A percentile compares a stretch with the other conserved stretches of the same genome.
These are phyloP conservation scores for Rhea americana DNA, from an alignment of 2,113 vertebrate genomes.

Conservation along the genomic window DNA sequence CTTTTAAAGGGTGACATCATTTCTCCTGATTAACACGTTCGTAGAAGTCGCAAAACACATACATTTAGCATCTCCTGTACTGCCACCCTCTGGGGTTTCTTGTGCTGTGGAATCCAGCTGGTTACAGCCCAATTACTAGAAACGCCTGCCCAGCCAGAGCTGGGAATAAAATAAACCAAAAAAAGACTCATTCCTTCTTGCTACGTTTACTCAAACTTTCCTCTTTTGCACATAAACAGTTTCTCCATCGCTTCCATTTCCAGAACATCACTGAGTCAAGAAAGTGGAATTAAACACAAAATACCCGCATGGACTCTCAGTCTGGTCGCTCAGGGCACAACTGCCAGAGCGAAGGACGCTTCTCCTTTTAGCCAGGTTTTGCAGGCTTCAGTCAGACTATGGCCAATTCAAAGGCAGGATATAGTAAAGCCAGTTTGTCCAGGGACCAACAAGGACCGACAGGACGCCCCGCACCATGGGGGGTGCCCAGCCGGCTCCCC, in stretches of 20 bases:
- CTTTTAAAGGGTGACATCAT: background rate
- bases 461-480: background rate
- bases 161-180: background rate
- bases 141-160: background rate
- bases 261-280: background rate
- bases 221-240: background rate
- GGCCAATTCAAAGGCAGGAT: background rate
- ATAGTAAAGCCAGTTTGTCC: background rate
- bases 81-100: background rate
- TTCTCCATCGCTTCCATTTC: background rate
- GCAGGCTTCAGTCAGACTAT: background rate
- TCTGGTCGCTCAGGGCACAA: too few relatives aligned
- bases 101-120: background rate
- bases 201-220: background rate
- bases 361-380: background rate
- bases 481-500: too few relatives aligned
- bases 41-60: rapidly evolving
- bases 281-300: background rate
- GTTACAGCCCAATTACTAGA: background rate
- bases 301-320: background rate
- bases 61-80: background rate
- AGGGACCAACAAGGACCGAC: background rate
- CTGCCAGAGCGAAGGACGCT: background rate
- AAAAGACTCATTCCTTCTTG: background rate
- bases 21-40: background rate